phyloP scores from a whole-genome alignment of 2,113 vertebrate genomes.

The Rostratula benghalensis region DNA sequence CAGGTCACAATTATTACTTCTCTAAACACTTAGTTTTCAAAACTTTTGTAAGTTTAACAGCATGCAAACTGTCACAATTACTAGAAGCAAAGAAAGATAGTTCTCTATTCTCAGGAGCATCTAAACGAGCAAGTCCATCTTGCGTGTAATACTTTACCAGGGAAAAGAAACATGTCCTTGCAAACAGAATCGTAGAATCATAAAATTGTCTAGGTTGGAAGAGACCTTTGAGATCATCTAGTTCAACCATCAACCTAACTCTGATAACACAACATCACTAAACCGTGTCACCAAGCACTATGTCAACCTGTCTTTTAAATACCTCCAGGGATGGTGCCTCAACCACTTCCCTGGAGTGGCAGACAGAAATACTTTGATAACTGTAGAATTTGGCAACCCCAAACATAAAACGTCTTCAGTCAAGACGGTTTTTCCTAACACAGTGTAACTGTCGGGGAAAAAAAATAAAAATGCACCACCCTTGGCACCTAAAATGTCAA shows the following conservation, averaged over 20 bases:
- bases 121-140: background rate
- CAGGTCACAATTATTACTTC: background rate
- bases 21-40: background rate
- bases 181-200: background rate
- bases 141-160: background rate
- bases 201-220: too few species aligned
- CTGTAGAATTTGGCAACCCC: background rate
- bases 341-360: background rate
- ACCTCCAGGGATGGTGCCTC: too few species aligned
- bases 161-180: background rate
- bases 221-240: too few species aligned
- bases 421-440: background rate
- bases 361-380: background rate
- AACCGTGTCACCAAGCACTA: too few species aligned
- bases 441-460: background rate
- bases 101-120: background rate
- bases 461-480: fast-evolving
- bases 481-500: background rate
- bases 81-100: background rate
- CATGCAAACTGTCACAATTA: background rate
- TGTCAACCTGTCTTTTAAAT: too few species aligned
- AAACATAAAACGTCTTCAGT: background rate
- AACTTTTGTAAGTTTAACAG: background rate
- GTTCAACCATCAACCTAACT: too few species aligned
- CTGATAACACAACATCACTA: too few species aligned